Conservation (phyloP, 2,888 invertebrate species). For the Melangyna quadrimaculata region DNA sequence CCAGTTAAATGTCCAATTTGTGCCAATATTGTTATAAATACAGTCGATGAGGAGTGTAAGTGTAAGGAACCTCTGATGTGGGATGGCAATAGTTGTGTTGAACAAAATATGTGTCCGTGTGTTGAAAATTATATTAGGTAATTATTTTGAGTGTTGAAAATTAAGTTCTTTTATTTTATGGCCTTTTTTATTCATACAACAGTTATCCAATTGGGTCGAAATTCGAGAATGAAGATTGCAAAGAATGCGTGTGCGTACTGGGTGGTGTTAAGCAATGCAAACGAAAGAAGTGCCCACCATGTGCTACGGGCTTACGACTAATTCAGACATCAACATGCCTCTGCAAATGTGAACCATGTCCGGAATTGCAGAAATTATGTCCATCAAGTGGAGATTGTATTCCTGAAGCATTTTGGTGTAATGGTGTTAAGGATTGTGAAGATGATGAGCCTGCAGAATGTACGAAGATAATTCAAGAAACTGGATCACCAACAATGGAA, state of each 20-base stretch:
- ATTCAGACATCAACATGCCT: conserved; percentile 85
- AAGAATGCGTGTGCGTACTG: conserved; percentile 89
- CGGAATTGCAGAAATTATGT: conserved; percentile 85
- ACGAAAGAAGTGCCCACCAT: conserved; percentile 86
- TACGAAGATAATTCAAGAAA: conserved; percentile 58
- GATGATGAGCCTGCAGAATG: conserved; percentile 90
- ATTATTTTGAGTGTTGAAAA: neutral
- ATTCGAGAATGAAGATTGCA: conserved; percentile 88
- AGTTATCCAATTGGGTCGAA: conserved; percentile 88
- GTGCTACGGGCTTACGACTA: conserved; percentile 83
- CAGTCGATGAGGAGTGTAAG: conserved; percentile 80
- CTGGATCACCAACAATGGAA: conserved; percentile 68
- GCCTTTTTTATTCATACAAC: neutral
- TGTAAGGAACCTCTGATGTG: conserved; percentile 84
- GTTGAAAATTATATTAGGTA: conserved; percentile 85
- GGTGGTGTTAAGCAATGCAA: conserved; percentile 88
- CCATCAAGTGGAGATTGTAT: conserved; percentile 89
- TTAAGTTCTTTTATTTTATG: neutral
- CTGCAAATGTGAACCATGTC: conserved; percentile 89
- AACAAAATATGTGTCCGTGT: conserved; percentile 89
- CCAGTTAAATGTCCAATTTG: conserved; percentile 83
- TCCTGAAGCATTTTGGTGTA: conserved; percentile 88
- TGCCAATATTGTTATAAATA: conserved; percentile 72
- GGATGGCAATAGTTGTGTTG: conserved; percentile 88
- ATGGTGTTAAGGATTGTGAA: conserved; percentile 90